Evolutionary conservation across 2,888 invertebrate species (phyloP), one percentile per base, ranked within the genome.

Genomic region (Dendrolimus pini): DNA sequence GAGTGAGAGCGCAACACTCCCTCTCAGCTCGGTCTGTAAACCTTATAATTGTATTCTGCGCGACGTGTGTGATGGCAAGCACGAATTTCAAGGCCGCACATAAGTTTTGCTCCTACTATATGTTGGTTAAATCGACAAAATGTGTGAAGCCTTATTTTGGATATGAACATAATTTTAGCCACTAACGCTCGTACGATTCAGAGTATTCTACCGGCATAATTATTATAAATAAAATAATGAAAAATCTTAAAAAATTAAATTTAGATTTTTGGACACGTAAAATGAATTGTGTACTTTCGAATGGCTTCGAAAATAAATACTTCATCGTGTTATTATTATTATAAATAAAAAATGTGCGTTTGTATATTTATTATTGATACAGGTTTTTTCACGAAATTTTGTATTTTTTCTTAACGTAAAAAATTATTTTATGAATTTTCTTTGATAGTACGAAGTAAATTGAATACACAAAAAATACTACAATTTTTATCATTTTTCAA

Each of bases 381-480:
- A 30, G 47, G 2, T 47, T 47, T 47, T 47, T 47, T 2, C 47
- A 47, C 9, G 47, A 47, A 47, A 8, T 47, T 10, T 10, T 47
- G 47, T 47, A 47, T 47, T 47, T 47, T 10, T 47, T 47, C 10
- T 10, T 47, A 47, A 47, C 12, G 3, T 30, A 30, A 30, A 30
- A 30, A 6, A 30, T 30, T 30, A 30, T 30, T 30, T 30, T 30
- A 1, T 0, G 30, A 30, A 30, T 30, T 30, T 30, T 30, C 2
- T 47, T 9, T 47, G 47, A 12, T 12, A 8, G 60, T 72, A 77
- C 73, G 66, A 70, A 71, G 73, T 74, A 10, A 47, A 47, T 47
- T 47, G 30, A 30, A 3, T 6, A 30, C 30, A 6, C 0, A 30
- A 30, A 30, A 3, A 3, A 30, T 30, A 3, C 30, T 6, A 6